Evolutionary conservation across 2,888 invertebrate species (phyloP).

Genomic region (Watsonalla cultraria): DNA sequence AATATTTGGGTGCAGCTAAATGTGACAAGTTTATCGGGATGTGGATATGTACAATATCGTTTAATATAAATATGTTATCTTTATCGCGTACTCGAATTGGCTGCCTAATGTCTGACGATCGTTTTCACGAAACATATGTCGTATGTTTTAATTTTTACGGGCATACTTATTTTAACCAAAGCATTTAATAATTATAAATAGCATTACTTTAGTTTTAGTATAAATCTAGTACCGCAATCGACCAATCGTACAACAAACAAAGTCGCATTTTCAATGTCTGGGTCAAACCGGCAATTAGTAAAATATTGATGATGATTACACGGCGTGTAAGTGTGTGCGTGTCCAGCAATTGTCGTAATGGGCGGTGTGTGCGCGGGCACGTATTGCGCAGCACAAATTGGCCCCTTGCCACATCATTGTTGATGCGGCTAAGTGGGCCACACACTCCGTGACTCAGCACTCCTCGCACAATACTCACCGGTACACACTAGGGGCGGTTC

Average conservation of each 20-base stretch:
- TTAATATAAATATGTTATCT: too few species aligned
- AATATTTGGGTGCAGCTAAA: constrained; percentile 28
- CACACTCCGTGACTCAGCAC: constrained; percentile 46
- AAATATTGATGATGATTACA: constrained; percentile 21
- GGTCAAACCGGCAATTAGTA: constrained; percentile 14
- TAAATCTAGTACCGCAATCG: not conserved
- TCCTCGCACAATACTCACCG: constrained; percentile 7
- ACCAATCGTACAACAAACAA: not conserved
- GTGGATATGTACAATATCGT: constrained; percentile 4
- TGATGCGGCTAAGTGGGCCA: constrained; percentile 39
- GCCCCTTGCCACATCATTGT: constrained; percentile 32
- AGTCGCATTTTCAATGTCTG: not conserved
- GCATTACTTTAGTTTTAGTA: too few species aligned
- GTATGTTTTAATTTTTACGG: too few species aligned
- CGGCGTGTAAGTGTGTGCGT: constrained; percentile 25
- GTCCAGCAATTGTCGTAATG: constrained; percentile 25
- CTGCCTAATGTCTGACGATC: too few species aligned
- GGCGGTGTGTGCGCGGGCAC: constrained; percentile 16
- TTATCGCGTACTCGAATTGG: too few species aligned
- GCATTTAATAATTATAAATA: too few species aligned
- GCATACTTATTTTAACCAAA: too few species aligned
- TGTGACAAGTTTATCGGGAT: not conserved
- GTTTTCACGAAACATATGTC: too few species aligned
- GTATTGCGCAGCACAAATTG: constrained; percentile 29
- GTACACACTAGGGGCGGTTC: constrained; percentile 44